Evolutionary conservation across 1,140 invertebrate species (phyloP).

Genomic region (Eupeodes corollae): DNA sequence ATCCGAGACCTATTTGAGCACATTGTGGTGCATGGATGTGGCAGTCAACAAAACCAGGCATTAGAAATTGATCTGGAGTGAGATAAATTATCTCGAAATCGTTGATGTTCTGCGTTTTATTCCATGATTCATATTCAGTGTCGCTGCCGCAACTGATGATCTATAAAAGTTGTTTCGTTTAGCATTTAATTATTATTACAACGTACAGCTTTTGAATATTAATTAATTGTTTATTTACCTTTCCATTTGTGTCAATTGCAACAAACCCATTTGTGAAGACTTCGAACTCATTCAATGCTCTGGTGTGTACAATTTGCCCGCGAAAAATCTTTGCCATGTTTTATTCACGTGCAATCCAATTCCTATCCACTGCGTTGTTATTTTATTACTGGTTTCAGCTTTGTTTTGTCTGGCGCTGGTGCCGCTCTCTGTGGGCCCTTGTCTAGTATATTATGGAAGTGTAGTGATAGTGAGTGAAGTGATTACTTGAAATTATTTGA

Average conservation of each 20-base stretch:
- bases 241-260: conserved; percentile 18
- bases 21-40: conserved; percentile 85
- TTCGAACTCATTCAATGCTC: conserved; percentile 28
- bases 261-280: conserved; percentile 23
- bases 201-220: too few species aligned
- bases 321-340: conserved; percentile 13
- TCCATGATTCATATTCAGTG: conserved; percentile 11
- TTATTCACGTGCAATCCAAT: too few species aligned
- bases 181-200: not conserved
- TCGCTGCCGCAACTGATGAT: conserved; percentile 21
- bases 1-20: conserved; percentile 68
- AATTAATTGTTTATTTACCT: conserved; percentile 10
- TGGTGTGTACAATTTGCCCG: conserved; percentile 27
- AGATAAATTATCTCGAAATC: conserved; percentile 29
- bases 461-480: too few species aligned
- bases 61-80: conserved; percentile 54
- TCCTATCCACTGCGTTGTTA: too few species aligned
- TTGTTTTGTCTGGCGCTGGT: too few species aligned
- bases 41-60: conserved; percentile 80
- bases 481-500: too few species aligned
- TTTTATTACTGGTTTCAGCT: too few species aligned
- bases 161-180: conserved; percentile 7
- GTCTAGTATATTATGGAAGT: too few species aligned
- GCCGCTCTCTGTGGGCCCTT: too few species aligned
- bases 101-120: not conserved